Conservation (phyloP, 1,140 invertebrate genomes). For the Brachystomella parvula region DNA sequence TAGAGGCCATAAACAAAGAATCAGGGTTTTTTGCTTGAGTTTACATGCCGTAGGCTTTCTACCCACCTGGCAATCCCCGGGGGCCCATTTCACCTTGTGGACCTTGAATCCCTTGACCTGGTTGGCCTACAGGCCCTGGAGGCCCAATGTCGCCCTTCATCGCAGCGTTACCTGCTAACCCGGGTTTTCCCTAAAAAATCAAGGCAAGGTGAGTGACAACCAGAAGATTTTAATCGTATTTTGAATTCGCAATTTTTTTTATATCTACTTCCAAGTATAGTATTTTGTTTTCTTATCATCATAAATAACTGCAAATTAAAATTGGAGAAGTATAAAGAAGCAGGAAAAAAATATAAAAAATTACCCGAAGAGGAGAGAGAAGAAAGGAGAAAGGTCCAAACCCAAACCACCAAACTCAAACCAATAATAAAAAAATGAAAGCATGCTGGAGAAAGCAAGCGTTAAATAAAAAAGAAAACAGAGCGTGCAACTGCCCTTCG, state of each 20-base stretch:
- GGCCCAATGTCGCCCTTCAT: constrained; percentile 37
- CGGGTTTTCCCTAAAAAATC: constrained; percentile 43
- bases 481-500: constrained; percentile 62
- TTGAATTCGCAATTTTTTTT: too few species aligned
- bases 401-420: neutral
- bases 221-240: too few species aligned
- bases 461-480: constrained; percentile 21
- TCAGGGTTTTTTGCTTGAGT: neutral
- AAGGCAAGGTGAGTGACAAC: too few species aligned
- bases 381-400: neutral
- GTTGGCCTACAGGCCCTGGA: constrained; percentile 22
- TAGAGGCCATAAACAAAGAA: neutral
- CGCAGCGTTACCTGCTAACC: constrained; percentile 32
- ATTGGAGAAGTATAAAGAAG: too few species aligned
- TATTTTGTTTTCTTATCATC: too few species aligned
- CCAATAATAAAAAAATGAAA: neutral
- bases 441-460: neutral
- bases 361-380: neutral
- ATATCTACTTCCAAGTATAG: too few species aligned
- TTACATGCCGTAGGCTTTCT: neutral
- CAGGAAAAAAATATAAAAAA: too few species aligned
- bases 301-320: too few species aligned
- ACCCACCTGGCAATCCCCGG: constrained; percentile 48
- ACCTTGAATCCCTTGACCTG: constrained; percentile 27
- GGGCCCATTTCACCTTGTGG: constrained; percentile 48